Conservation (phyloP, 2,888 invertebrate genomes). For the Ennomos quercinarius region DNA sequence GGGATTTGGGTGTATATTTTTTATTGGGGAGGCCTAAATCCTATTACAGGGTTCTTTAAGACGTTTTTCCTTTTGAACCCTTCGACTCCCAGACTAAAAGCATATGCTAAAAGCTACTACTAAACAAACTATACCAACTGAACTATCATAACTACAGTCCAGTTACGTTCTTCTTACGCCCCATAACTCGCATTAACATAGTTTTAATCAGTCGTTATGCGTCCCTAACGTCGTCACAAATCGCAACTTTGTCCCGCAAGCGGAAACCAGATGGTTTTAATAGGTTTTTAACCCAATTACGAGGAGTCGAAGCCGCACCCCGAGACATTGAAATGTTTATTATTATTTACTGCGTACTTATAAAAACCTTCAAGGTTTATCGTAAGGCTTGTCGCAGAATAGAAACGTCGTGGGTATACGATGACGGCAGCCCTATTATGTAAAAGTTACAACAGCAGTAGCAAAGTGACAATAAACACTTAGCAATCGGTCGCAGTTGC, state of each 20-base stretch:
- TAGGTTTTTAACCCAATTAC: constrained; percentile 65
- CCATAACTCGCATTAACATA: constrained; percentile 52
- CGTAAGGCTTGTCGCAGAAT: constrained; percentile 6
- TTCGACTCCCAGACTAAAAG: not conserved
- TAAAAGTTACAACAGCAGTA: too few relatives aligned
- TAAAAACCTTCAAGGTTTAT: constrained; percentile 34
- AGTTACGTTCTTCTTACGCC: not conserved
- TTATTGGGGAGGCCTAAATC: too few relatives aligned
- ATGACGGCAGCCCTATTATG: not conserved
- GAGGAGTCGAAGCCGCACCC: constrained; percentile 36
- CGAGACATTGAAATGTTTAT: constrained; percentile 48
- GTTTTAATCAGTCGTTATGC: constrained; percentile 59
- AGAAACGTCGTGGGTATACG: not conserved
- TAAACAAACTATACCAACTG: too few relatives aligned
- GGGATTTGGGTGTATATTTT: too few relatives aligned
- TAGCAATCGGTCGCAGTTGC: too few relatives aligned
- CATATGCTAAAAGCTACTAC: too few relatives aligned
- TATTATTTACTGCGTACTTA: constrained; percentile 42
- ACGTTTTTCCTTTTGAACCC: too few relatives aligned
- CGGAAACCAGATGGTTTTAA: constrained; percentile 67
- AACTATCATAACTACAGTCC: too few relatives aligned
- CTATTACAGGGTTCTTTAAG: too few relatives aligned
- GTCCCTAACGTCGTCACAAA: constrained; percentile 57
- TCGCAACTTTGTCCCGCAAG: constrained; percentile 50
- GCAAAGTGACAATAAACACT: too few relatives aligned